Percentiles rank a stretch among this genome's conserved stretches.
These are phyloP conservation scores for Sylvietta virens DNA, from an alignment of 2,113 vertebrate species.

Conservation along the genomic window DNA sequence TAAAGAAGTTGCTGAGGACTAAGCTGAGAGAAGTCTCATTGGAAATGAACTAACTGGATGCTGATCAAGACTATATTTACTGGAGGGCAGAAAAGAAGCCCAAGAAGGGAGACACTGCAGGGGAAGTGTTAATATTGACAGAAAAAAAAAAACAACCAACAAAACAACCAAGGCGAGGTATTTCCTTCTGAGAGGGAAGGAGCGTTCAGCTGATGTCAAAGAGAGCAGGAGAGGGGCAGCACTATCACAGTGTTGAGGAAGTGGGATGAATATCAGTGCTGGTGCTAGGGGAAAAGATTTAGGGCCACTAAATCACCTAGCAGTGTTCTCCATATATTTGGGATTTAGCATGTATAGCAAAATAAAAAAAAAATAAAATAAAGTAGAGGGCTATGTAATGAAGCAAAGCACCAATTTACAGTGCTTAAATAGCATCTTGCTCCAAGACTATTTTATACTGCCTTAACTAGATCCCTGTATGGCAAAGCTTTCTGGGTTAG, in stretches of 20 bases:
- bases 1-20: background rate
- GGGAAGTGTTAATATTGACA: background rate
- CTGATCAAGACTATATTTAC: background rate
- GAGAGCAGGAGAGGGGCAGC: fast-evolving
- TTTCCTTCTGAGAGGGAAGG: background rate
- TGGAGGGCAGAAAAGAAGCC: background rate
- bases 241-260: background rate
- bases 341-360: background rate
- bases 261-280: background rate
- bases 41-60: background rate
- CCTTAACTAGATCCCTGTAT: background rate
- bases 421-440: background rate
- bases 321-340: background rate
- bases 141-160: too few species aligned
- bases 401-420: background rate
- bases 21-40: background rate
- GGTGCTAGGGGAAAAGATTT: background rate
- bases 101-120: background rate
- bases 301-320: background rate
- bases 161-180: background rate
- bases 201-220: background rate
- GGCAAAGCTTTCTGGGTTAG: background rate
- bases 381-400: background rate
- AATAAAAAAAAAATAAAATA: background rate
- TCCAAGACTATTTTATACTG: background rate